These are phyloP conservation scores for Turritopsis dohrnii DNA, from an alignment of 30 jellyfish, hydroid and myxozoan genomes.

Conservation along the genomic window DNA sequence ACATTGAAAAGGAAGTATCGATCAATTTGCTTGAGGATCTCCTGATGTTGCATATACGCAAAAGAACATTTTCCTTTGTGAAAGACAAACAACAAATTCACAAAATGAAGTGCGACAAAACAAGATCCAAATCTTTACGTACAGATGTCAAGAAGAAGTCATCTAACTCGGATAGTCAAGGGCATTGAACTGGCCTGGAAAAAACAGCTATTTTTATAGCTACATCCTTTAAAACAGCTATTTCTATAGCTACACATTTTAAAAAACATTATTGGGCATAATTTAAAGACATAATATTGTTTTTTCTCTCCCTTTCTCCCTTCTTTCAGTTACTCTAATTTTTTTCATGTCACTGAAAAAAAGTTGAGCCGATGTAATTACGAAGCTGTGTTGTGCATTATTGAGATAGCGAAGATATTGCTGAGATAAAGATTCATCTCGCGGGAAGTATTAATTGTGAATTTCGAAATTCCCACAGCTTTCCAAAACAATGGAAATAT, in stretches of 20 bases:
- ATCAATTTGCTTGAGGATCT: conserved; percentile 3
- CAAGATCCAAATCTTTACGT: not conserved
- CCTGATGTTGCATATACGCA: not conserved
- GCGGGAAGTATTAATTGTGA: too few species aligned
- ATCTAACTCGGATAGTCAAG: not conserved
- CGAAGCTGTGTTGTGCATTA: too few species aligned
- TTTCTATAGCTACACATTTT: not conserved
- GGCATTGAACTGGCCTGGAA: not conserved
- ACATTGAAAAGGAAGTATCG: not conserved
- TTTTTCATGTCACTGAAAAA: too few species aligned
- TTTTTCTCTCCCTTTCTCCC: not conserved
- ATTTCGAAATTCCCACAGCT: too few species aligned
- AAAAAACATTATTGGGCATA: not conserved
- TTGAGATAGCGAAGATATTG: too few species aligned
- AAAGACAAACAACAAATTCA: conserved; percentile 10
- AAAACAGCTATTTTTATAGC: conserved; percentile 7
- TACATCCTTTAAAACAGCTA: not conserved
- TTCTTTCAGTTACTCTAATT: not conserved
- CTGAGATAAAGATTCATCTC: too few species aligned
- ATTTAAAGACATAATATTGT: not conserved
- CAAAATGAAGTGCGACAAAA: not conserved
- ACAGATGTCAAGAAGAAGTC: conserved; percentile 1
- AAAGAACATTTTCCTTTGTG: not conserved
- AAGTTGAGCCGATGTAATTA: too few species aligned
- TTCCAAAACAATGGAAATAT: too few species aligned